These are phyloP conservation scores for Mungos mungo DNA, from an alignment of 2,113 vertebrate species.

Conservation along the genomic window DNA sequence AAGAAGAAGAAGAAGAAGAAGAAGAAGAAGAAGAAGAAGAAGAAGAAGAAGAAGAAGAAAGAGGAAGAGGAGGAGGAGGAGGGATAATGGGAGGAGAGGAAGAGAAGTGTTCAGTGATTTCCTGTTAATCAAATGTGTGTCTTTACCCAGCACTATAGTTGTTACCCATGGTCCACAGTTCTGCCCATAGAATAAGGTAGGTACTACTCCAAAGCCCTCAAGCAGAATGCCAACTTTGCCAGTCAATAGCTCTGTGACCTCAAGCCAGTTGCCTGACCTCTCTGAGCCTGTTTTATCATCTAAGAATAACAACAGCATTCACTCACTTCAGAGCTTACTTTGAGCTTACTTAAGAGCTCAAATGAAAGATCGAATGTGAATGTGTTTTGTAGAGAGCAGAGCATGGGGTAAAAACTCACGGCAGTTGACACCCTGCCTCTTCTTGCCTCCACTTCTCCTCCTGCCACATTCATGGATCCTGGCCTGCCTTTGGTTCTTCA, in stretches of 20 bases:
- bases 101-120: background rate
- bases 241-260: background rate
- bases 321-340: background rate
- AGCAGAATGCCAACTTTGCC: background rate
- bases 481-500: background rate
- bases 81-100: background rate
- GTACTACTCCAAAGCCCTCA: background rate
- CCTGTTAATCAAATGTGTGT: background rate
- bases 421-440: background rate
- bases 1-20: background rate
- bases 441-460: background rate
- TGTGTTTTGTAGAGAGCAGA: background rate
- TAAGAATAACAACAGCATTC: background rate
- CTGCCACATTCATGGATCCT: background rate
- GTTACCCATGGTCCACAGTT: background rate
- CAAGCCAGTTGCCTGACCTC: background rate
- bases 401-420: background rate
- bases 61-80: fast-evolving
- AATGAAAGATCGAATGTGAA: background rate
- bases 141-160: background rate
- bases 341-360: background rate
- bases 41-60: fast-evolving
- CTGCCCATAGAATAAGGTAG: background rate
- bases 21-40: fast-evolving
- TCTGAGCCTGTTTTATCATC: background rate